Evolutionary conservation across 2,888 invertebrate genomes (phyloP).

Genomic region (Petrophora chlorosata): DNA sequence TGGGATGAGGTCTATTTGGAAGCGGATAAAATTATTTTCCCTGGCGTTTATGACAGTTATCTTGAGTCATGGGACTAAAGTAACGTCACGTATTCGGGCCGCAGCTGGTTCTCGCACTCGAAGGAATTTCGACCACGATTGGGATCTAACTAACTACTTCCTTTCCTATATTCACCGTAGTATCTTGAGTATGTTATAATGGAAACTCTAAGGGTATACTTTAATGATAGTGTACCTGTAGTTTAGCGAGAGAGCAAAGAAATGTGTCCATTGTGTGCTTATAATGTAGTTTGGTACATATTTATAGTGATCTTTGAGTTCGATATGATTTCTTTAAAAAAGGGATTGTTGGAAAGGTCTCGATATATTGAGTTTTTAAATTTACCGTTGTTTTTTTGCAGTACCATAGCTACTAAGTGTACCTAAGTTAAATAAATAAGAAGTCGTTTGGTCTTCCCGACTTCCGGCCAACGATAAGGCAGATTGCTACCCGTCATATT

Average conservation of each 20-base stretch:
- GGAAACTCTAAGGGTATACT: background rate
- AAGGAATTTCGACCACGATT: conserved; percentile 64
- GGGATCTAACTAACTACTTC: conserved; percentile 42
- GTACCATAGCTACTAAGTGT: too few relatives aligned
- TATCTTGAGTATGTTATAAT: background rate
- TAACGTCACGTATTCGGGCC: conserved; percentile 60
- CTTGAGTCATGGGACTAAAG: conserved; percentile 23
- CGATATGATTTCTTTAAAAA: too few relatives aligned
- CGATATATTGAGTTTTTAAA: too few relatives aligned
- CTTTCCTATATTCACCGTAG: conserved; percentile 13
- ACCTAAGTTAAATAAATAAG: too few relatives aligned
- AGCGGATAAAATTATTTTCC: conserved; percentile 3
- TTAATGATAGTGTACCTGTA: too few relatives aligned
- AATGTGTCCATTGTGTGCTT: too few relatives aligned
- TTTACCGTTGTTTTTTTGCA: too few relatives aligned
- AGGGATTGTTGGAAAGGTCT: too few relatives aligned
- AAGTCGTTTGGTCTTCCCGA: conserved; percentile 35
- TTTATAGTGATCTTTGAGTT: too few relatives aligned
- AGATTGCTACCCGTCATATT: conserved; percentile 51
- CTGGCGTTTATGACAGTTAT: conserved; percentile 10
- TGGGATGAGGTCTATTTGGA: conserved; percentile 5
- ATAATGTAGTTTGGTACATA: too few relatives aligned
- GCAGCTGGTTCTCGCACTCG: conserved; percentile 58
- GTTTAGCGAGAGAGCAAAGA: too few relatives aligned
- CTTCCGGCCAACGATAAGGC: conserved; percentile 62